Evolutionary conservation across 2,888 invertebrate species (phyloP).

Genomic region (Falcaria lacertinaria): DNA sequence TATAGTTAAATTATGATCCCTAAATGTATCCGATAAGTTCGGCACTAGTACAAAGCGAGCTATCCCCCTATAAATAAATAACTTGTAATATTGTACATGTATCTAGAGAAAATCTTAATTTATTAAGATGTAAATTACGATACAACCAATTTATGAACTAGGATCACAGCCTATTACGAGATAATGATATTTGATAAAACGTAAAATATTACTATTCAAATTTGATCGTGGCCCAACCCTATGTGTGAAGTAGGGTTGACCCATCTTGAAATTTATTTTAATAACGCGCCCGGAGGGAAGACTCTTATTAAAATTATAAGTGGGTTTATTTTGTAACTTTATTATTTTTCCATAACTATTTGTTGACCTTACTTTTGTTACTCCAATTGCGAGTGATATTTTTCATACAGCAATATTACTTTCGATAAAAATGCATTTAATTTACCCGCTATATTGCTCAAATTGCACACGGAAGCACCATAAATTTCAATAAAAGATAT

Average conservation of each 20-base stretch:
- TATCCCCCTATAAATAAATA: slow-evolving; percentile 61
- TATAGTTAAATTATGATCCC: slow-evolving; percentile 60
- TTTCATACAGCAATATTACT: no score
- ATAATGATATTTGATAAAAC: slow-evolving; percentile 54
- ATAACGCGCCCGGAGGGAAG: no score
- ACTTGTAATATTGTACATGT: slow-evolving; percentile 57
- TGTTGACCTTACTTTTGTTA: no score
- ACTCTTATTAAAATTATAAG: no score
- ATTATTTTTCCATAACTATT: no score
- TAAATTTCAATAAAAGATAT: no score
- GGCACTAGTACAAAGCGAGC: slow-evolving; percentile 45
- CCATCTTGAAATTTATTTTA: slow-evolving; percentile 10
- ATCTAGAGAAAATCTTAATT: slow-evolving; percentile 63
- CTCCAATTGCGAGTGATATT: no score
- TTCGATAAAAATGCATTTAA: no score
- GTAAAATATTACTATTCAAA: slow-evolving; percentile 18
- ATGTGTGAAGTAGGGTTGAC: slow-evolving; percentile 9
- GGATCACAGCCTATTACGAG: slow-evolving; percentile 46
- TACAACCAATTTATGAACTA: slow-evolving; percentile 59
- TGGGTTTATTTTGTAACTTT: no score
- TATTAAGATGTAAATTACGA: slow-evolving; percentile 64
- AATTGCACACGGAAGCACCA: no score
- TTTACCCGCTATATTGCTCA: no score
- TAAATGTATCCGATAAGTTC: slow-evolving; percentile 55
- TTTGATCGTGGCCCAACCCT: slow-evolving; percentile 19